Percentiles rank a stretch among this genome's conserved stretches.
phyloP scores from a whole-genome alignment of 2,113 vertebrate genomes.

The Acanthochromis polyacanthus region DNA sequence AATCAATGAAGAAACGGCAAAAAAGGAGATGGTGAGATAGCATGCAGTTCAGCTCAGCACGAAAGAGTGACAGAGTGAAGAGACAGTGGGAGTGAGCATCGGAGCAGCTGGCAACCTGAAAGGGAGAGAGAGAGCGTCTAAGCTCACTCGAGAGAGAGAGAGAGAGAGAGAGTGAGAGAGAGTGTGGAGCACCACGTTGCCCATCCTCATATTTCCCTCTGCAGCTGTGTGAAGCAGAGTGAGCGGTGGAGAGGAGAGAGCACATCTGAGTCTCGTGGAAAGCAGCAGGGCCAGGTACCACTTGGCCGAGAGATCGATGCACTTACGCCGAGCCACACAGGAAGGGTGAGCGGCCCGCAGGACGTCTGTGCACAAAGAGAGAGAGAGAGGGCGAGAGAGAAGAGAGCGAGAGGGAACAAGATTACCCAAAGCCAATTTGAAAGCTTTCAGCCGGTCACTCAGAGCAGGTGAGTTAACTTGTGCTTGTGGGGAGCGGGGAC shows the following conservation, averaged over 20 bases:
- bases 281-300: conserved; percentile 74
- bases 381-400: conserved; percentile 16
- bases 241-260: conserved; percentile 75
- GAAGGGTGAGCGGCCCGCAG: conserved; percentile 58
- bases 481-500: conserved; percentile 24
- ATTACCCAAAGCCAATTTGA: conserved; percentile 53
- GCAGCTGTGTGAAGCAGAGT: conserved; percentile 78
- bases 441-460: conserved; percentile 65
- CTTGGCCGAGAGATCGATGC: conserved; percentile 74
- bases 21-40: conserved; percentile 61
- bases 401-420: conserved; percentile 39
- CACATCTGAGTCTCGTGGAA: conserved; percentile 68
- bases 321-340: conserved; percentile 47
- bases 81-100: conserved; percentile 45
- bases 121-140: conserved; percentile 41
- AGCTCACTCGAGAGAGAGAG: conserved; percentile 33
- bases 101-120: conserved; percentile 43
- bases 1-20: conserved; percentile 65
- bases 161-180: conserved; percentile 37
- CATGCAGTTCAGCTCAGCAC: conserved; percentile 42
- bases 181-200: conserved; percentile 69
- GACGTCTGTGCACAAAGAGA: conserved; percentile 52
- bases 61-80: conserved; percentile 61
- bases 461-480: conserved; percentile 83
- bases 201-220: conserved; percentile 77